Conservation (phyloP, 2,888 invertebrate species). For the Thelaira solivaga region DNA sequence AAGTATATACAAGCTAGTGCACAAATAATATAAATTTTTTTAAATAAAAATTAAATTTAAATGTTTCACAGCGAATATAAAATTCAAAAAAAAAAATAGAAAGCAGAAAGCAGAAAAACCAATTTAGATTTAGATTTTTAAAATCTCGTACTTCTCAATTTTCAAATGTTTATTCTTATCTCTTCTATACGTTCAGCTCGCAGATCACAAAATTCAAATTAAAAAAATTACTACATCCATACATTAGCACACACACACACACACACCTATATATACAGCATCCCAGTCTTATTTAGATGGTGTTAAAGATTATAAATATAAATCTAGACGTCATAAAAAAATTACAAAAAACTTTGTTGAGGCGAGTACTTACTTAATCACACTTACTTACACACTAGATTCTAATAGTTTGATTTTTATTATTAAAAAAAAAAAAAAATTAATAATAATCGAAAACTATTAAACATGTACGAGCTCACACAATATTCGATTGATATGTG, state of each 20-base stretch:
- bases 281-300: constrained; percentile 44
- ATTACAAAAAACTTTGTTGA: not conserved
- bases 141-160: not conserved
- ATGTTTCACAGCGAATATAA: not conserved
- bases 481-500: constrained; percentile 37
- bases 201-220: constrained; percentile 30
- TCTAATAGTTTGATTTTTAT: not conserved
- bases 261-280: not conserved
- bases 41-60: constrained; percentile 18
- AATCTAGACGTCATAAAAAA: constrained; percentile 46
- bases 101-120: no score
- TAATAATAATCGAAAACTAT: constrained; percentile 25
- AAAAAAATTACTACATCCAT: constrained; percentile 3
- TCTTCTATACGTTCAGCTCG: constrained; percentile 34
- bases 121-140: no score
- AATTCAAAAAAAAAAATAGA: not conserved
- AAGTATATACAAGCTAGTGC: not conserved
- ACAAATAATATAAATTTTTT: not conserved
- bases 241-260: no score
- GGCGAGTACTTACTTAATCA: not conserved
- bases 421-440: constrained; percentile 5
- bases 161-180: not conserved
- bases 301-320: constrained; percentile 51
- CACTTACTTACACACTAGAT: not conserved
- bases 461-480: not conserved